Evolutionary conservation across 2,113 vertebrate species (phyloP).

Genomic region (Pao palembangensis): DNA sequence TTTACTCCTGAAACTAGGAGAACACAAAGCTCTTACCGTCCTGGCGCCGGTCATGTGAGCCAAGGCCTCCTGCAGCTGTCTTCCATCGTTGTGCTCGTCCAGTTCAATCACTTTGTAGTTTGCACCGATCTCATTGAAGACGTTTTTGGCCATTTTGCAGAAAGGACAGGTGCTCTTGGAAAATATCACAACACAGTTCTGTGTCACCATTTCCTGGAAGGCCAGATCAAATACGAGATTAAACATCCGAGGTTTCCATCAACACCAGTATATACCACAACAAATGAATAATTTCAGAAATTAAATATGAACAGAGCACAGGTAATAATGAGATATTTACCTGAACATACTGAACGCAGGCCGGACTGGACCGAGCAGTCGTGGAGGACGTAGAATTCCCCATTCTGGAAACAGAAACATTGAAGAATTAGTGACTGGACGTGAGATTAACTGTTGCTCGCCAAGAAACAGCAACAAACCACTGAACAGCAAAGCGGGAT

Average conservation of each 20-base stretch:
- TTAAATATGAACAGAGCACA: background rate
- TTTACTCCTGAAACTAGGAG: background rate
- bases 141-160: constrained; percentile 89
- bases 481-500: background rate
- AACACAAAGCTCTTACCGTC: constrained; percentile 77
- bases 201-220: constrained; percentile 83
- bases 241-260: too few relatives aligned
- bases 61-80: constrained; percentile 83
- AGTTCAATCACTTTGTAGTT: constrained; percentile 86
- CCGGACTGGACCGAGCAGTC: constrained; percentile 39
- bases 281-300: background rate
- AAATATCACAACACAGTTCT: constrained; percentile 94
- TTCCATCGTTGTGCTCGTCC: constrained; percentile 82
- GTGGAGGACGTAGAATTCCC: constrained; percentile 70
- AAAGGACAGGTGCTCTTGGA: constrained; percentile 92
- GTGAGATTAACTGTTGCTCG: background rate
- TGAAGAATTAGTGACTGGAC: background rate
- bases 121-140: constrained; percentile 85
- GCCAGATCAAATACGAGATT: background rate
- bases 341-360: constrained; percentile 65
- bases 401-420: constrained; percentile 67
- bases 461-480: background rate
- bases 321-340: constrained; percentile 37
- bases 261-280: too few relatives aligned
- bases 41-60: constrained; percentile 84